phyloP scores from a whole-genome alignment of 2,113 vertebrate species.

The Nothoprocta pentlandii region DNA sequence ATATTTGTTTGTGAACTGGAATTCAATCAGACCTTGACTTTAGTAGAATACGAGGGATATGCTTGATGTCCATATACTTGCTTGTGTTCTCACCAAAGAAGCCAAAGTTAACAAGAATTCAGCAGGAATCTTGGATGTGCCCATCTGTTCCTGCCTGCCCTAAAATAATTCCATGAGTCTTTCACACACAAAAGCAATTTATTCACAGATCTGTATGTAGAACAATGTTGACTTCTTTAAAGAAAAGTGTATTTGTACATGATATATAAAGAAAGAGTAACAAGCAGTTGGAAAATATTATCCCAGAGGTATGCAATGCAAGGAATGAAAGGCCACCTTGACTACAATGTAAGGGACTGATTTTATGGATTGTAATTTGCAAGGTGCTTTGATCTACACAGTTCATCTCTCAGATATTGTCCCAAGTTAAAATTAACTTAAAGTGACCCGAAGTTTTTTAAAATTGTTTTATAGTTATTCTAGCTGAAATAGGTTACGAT shows the following conservation, averaged over 20 bases:
- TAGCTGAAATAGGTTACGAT: neutral
- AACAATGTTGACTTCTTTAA: neutral
- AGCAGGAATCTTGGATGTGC: neutral
- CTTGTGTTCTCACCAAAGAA: neutral
- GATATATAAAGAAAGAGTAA: neutral
- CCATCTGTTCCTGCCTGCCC: neutral
- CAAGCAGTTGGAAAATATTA: constrained; percentile 20
- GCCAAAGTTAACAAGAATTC: neutral
- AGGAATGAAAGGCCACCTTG: neutral
- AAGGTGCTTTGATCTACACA: neutral
- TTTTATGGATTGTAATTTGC: neutral
- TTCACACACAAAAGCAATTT: neutral
- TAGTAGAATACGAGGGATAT: neutral
- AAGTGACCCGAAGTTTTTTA: neutral
- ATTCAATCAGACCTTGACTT: neutral
- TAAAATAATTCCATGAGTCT: neutral
- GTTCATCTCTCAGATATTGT: neutral
- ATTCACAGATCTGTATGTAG: neutral
- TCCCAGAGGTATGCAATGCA: neutral
- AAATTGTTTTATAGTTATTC: neutral
- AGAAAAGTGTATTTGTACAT: neutral
- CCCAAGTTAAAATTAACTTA: neutral
- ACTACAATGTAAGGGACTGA: neutral
- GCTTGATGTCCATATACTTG: neutral
- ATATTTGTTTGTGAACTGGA: neutral